These are phyloP conservation scores for Crotalus helleri DNA, from an alignment of 2,113 vertebrate species.

Conservation along the genomic window DNA sequence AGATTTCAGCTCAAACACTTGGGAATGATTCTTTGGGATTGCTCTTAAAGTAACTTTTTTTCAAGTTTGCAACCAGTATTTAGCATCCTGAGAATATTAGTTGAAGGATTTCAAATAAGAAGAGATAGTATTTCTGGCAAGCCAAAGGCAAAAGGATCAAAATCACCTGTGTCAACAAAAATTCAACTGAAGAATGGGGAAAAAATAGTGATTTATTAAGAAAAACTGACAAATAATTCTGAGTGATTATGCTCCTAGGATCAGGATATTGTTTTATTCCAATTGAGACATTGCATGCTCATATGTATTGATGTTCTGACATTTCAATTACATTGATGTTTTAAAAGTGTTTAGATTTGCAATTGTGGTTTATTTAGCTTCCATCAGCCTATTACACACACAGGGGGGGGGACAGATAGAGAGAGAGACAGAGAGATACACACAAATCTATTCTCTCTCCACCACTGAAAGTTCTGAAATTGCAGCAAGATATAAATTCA, in stretches of 20 bases:
- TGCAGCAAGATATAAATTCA: not conserved
- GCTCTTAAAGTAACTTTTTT: not conserved
- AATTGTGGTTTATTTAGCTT: not conserved
- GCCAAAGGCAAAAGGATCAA: not conserved
- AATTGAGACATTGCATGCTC: not conserved
- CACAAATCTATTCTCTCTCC: not conserved
- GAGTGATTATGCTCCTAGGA: not conserved
- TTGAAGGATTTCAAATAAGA: not conserved
- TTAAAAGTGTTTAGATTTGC: not conserved
- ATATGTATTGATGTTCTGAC: not conserved
- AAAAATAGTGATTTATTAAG: slow-evolving; percentile 3
- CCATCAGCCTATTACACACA: not conserved
- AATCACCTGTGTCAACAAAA: not conserved
- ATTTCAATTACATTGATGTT: not conserved
- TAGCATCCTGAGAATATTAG: not conserved
- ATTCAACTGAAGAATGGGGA: not conserved
- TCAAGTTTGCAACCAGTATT: not conserved
- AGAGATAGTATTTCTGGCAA: not conserved
- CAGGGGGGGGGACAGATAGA: no score
- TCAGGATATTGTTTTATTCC: not conserved
- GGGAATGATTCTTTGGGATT: not conserved
- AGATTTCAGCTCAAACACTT: not conserved
- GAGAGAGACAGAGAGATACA: no score
- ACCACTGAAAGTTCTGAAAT: not conserved
- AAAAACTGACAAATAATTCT: slow-evolving; percentile 17